Conservation (phyloP, 2,888 invertebrate genomes). For the Microctonus brassicae region DNA sequence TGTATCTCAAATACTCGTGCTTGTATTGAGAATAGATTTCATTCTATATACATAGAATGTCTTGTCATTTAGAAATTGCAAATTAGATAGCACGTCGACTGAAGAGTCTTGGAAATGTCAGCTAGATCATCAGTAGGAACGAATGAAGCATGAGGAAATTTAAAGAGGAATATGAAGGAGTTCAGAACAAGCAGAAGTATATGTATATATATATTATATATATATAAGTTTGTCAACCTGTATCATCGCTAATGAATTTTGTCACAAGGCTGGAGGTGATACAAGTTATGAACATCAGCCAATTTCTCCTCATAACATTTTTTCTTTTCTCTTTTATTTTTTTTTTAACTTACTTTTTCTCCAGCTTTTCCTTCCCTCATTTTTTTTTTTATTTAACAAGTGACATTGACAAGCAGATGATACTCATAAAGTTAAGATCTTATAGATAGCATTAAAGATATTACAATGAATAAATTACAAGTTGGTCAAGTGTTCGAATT, state of each 20-base stretch:
- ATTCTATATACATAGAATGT: not conserved
- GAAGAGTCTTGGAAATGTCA: constrained; percentile 1
- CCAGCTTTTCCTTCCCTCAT: not conserved
- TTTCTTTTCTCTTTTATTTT: too few species aligned
- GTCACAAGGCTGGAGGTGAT: not conserved
- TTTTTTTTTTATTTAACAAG: not conserved
- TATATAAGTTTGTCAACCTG: not conserved
- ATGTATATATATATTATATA: not conserved
- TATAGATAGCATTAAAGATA: not conserved
- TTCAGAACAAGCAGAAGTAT: not conserved
- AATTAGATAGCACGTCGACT: constrained; percentile 42
- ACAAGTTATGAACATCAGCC: not conserved
- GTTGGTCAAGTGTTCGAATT: not conserved
- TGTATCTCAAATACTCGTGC: not conserved
- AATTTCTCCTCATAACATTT: not conserved
- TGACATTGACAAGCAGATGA: not conserved
- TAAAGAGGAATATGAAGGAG: not conserved
- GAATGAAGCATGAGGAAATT: not conserved
- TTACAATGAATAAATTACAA: not conserved
- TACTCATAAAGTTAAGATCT: not conserved
- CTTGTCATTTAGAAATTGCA: constrained; percentile 43
- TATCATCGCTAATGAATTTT: constrained; percentile 21
- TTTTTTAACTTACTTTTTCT: not conserved
- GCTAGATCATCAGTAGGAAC: not conserved
- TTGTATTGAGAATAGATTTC: not conserved